These are phyloP conservation scores for Drosophila kanapiae DNA, from an alignment of 1,140 invertebrate genomes.

Conservation along the genomic window DNA sequence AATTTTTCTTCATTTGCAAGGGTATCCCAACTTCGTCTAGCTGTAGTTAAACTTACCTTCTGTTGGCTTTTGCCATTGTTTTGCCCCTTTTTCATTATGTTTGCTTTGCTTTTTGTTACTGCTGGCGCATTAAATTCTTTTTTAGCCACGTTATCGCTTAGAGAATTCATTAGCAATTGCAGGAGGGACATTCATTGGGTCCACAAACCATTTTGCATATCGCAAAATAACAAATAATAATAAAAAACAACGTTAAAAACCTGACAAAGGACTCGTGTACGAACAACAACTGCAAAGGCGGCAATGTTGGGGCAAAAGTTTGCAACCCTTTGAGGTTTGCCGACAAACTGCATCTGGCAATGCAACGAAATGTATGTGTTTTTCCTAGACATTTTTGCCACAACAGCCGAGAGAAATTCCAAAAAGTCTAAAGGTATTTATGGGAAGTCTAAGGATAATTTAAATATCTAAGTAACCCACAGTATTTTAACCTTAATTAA, in stretches of 20 bases:
- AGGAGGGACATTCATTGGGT: conserved; percentile 18
- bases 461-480: not conserved
- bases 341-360: conserved; percentile 22
- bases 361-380: not conserved
- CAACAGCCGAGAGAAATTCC: not conserved
- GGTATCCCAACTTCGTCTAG: not conserved
- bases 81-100: conserved; percentile 14
- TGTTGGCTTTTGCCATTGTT: conserved; percentile 32
- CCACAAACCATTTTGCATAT: conserved; percentile 40
- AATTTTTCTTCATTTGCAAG: not conserved
- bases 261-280: not conserved
- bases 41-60: not conserved
- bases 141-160: conserved; percentile 38
- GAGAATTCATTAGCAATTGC: conserved; percentile 51
- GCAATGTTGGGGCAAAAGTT: conserved; percentile 8
- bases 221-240: not conserved
- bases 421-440: not conserved
- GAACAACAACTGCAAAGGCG: not conserved
- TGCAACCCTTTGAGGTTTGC: conserved; percentile 22
- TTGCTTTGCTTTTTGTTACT: conserved; percentile 34
- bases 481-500: not conserved
- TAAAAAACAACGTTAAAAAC: not conserved
- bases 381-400: not conserved
- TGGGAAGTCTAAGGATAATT: not conserved
- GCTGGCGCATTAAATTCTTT: conserved; percentile 47